These are phyloP conservation scores for Aphrocallistes beatrix DNA, from an alignment of 37 sponge, comb jelly and placozoan species.

Conservation along the genomic window DNA sequence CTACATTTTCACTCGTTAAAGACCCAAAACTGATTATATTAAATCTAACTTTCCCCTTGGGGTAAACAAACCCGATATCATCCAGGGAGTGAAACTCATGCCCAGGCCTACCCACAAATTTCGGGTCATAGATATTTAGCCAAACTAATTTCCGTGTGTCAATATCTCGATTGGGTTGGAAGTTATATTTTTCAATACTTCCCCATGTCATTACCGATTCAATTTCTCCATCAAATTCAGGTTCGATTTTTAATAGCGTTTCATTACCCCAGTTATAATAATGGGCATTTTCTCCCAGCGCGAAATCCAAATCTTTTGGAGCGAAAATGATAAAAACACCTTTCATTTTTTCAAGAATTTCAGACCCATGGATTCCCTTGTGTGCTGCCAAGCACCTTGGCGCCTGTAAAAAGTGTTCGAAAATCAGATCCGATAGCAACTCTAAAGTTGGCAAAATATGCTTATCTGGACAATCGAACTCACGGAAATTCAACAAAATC, in stretches of 20 bases:
- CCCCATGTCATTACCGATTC: neutral
- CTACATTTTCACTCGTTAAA: too few relatives aligned
- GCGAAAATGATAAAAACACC: neutral
- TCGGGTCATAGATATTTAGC: neutral
- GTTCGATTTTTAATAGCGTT: neutral
- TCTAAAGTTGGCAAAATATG: neutral
- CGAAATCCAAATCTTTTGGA: neutral
- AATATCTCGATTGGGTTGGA: neutral
- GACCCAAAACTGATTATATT: constrained; percentile 1
- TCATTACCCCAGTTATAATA: neutral
- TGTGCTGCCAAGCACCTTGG: too few relatives aligned
- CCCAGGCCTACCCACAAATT: neutral
- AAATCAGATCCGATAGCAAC: neutral
- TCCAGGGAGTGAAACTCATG: neutral
- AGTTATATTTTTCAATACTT: neutral
- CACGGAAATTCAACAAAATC: neutral
- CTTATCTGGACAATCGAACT: neutral
- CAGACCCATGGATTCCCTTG: neutral
- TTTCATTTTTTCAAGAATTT: neutral
- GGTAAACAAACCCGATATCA: neutral
- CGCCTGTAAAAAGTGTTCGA: neutral
- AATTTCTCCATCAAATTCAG: neutral
- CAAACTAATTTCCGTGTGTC: neutral
- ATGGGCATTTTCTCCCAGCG: neutral
- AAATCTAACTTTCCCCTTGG: neutral